These are phyloP conservation scores for Corythornis madagascariensis DNA, from an alignment of 2,113 vertebrate genomes.

Conservation along the genomic window DNA sequence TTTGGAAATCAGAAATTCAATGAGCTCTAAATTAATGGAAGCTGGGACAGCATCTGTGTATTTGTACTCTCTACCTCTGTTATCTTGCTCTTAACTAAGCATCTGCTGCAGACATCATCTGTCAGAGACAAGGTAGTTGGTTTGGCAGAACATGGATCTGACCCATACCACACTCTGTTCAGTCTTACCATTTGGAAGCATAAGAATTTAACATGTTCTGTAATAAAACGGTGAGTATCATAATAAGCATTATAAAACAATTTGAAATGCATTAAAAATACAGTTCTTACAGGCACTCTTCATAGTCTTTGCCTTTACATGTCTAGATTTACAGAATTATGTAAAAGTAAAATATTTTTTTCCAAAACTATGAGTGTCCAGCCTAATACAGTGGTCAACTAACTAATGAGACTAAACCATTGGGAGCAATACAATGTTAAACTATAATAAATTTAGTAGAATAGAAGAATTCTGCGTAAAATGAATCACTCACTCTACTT, in stretches of 20 bases:
- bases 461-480: not conserved
- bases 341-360: not conserved
- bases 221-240: not conserved
- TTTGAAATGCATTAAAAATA: not conserved
- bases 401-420: not conserved
- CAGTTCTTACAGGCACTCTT: not conserved
- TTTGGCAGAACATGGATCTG: not conserved
- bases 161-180: not conserved
- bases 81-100: not conserved
- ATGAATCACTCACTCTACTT: not conserved
- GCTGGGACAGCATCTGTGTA: fast-evolving
- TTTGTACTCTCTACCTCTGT: not conserved
- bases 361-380: not conserved
- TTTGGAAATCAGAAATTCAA: not conserved
- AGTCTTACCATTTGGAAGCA: not conserved
- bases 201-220: not conserved
- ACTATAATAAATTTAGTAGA: not conserved
- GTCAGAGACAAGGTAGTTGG: not conserved
- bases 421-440: not conserved
- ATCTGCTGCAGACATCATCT: not conserved
- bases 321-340: not conserved
- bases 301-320: not conserved
- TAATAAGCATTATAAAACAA: not conserved
- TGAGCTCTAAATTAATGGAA: not conserved
- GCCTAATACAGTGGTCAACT: not conserved